Conservation (phyloP, 2,888 invertebrate genomes). For the Agrenia bidenticulata region DNA sequence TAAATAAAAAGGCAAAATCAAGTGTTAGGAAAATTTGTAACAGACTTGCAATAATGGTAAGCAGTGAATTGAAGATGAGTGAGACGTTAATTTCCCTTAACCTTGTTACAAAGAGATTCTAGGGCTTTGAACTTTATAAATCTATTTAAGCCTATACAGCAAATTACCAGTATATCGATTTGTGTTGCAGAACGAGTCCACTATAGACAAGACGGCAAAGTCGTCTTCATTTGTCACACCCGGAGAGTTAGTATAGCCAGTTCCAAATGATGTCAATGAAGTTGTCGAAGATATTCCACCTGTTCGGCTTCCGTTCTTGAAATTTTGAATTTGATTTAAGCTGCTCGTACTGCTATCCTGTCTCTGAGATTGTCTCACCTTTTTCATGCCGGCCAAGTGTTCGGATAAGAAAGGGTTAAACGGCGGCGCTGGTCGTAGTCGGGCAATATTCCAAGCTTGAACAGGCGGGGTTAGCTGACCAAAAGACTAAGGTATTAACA, state of each 20-base stretch:
- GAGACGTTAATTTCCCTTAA: too few species aligned
- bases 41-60: too few species aligned
- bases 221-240: slow-evolving; percentile 47
- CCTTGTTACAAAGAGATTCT: too few species aligned
- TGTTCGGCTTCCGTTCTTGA: not conserved
- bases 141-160: slow-evolving; percentile 9
- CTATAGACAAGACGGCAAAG: slow-evolving; percentile 45
- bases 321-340: not conserved
- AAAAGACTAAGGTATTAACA: slow-evolving; percentile 38
- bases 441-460: slow-evolving; percentile 58
- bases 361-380: not conserved
- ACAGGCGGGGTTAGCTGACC: slow-evolving; percentile 48
- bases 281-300: not conserved
- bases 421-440: slow-evolving; percentile 59
- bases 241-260: slow-evolving; percentile 1
- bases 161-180: slow-evolving; percentile 27
- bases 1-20: too few species aligned
- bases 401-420: slow-evolving; percentile 56
- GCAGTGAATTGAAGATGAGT: too few species aligned
- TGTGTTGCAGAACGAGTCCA: slow-evolving; percentile 48
- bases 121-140: not conserved
- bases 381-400: slow-evolving; percentile 28
- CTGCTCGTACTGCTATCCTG: not conserved
- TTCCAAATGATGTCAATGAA: slow-evolving; percentile 2
- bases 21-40: too few species aligned